Evolutionary conservation across 2,113 vertebrate species (phyloP).

Genomic region (Mus spicilegus): DNA sequence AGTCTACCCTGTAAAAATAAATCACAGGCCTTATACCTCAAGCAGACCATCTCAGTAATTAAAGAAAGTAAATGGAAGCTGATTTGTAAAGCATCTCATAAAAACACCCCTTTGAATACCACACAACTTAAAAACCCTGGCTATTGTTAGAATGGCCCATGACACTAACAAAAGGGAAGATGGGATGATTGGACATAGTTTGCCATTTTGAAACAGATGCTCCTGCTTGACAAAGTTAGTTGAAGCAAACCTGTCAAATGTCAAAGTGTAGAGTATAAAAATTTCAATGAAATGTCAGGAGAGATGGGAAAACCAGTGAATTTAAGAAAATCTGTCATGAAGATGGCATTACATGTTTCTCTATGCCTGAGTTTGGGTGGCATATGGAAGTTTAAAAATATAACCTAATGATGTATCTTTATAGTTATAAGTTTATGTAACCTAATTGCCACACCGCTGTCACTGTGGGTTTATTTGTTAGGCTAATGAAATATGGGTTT

Average conservation of each 20-base stretch:
- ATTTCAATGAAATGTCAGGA: constrained; percentile 87
- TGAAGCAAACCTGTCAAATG: constrained; percentile 83
- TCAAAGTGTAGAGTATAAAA: constrained; percentile 85
- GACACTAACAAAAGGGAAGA: background rate
- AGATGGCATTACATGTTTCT: constrained; percentile 83
- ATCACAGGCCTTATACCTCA: background rate
- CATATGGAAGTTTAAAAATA: constrained; percentile 88
- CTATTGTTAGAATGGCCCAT: constrained; percentile 64
- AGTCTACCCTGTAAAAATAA: background rate
- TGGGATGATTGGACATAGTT: constrained; percentile 13
- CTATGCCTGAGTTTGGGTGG: constrained; percentile 83
- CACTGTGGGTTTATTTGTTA: constrained; percentile 84
- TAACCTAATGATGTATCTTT: constrained; percentile 86
- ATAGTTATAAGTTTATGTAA: constrained; percentile 85
- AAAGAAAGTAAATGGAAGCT: constrained; percentile 2
- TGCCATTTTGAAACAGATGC: constrained; percentile 83
- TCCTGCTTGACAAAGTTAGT: constrained; percentile 77
- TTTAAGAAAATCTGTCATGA: constrained; percentile 87
- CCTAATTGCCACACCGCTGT: constrained; percentile 81
- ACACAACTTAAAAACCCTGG: background rate
- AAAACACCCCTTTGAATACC: constrained; percentile 26
- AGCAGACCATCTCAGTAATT: background rate
- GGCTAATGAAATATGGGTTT: constrained; percentile 72
- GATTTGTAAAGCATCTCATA: background rate
- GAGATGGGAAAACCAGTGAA: constrained; percentile 84